Conservation (phyloP, 2,113 vertebrate species). For the Podarcis muralis region DNA sequence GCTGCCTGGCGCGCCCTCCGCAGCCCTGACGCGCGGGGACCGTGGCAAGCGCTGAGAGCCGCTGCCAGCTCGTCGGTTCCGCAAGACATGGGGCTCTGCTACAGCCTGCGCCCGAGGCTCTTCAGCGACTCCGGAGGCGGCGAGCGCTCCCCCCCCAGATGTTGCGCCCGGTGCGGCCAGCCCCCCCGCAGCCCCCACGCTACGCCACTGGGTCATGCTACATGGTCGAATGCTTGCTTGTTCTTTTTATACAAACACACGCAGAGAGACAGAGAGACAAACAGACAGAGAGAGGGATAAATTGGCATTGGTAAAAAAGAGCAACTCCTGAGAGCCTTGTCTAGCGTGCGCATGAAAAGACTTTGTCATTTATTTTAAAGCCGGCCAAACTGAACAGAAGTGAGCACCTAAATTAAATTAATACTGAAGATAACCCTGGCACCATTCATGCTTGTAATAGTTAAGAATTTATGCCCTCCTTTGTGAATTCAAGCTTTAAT, state of each 20-base stretch:
- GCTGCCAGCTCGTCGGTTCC: too few relatives aligned
- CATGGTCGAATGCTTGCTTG: background rate
- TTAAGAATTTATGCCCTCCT: conserved; percentile 1
- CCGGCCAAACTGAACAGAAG: background rate
- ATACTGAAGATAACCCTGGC: conserved; percentile 4
- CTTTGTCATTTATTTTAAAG: background rate
- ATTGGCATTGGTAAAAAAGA: background rate
- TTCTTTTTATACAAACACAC: background rate
- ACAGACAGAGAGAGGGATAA: background rate
- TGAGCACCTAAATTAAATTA: background rate
- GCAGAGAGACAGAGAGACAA: background rate
- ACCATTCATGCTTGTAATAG: conserved; percentile 11
- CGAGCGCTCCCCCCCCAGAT: too few relatives aligned
- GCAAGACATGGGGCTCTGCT: too few relatives aligned
- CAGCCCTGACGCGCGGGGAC: too few relatives aligned
- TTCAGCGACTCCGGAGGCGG: too few relatives aligned
- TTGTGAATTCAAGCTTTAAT: conserved; percentile 11
- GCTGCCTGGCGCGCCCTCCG: too few relatives aligned
- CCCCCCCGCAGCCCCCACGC: too few relatives aligned
- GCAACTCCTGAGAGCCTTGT: background rate
- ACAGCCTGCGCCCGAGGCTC: too few relatives aligned
- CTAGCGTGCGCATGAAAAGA: background rate
- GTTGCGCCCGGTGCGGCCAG: too few relatives aligned
- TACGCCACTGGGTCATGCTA: too few relatives aligned
- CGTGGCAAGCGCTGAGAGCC: too few relatives aligned